A percentile compares a stretch with the other conserved stretches of the same genome.
Conservation (phyloP, 2,797 vertebrate species). For the Hemibagrus guttatus region DNA sequence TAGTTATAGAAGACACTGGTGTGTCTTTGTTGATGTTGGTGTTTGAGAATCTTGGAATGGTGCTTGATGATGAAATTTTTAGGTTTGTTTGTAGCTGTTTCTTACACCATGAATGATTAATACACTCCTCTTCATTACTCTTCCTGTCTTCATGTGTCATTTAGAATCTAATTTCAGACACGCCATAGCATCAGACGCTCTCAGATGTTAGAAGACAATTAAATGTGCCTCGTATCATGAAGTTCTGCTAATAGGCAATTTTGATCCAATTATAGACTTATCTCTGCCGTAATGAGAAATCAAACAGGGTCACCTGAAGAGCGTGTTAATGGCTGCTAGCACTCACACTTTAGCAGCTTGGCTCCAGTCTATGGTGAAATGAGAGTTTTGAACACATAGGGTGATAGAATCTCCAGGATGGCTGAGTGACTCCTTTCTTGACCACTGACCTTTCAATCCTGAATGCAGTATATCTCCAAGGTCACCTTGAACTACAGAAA, state of each 20-base stretch:
- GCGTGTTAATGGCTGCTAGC: conserved; percentile 27
- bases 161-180: conserved; percentile 37
- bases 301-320: conserved; percentile 40
- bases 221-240: conserved; percentile 42
- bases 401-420: background rate
- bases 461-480: background rate
- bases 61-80: background rate
- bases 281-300: conserved; percentile 32
- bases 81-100: background rate
- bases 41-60: background rate
- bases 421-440: background rate
- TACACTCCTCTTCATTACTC: background rate
- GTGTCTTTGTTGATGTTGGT: background rate
- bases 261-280: conserved; percentile 45
- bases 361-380: conserved; percentile 55
- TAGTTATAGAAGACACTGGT: background rate
- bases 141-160: conserved; percentile 3
- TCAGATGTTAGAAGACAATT: conserved; percentile 39
- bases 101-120: background rate
- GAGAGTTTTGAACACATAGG: conserved; percentile 33
- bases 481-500: background rate
- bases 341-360: conserved; percentile 36
- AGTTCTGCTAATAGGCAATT: conserved; percentile 38
- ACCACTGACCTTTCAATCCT: background rate
- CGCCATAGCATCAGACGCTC: conserved; percentile 14